These are phyloP conservation scores for Lepus europaeus DNA, from an alignment of 2,113 vertebrate genomes.

Conservation along the genomic window DNA sequence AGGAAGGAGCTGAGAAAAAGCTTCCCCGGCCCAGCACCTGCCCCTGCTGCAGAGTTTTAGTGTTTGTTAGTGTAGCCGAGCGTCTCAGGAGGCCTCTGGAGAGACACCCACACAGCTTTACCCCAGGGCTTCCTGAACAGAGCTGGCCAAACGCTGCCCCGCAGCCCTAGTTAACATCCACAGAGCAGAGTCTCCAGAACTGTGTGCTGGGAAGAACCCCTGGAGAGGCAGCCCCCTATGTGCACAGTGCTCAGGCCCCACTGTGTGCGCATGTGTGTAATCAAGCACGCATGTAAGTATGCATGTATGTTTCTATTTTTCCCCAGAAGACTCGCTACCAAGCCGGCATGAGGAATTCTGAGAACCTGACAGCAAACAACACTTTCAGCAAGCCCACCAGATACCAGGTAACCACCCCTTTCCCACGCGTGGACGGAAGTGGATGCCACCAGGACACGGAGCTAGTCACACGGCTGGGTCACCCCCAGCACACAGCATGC, in stretches of 20 bases:
- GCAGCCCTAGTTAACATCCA: not conserved
- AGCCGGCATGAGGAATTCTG: conserved; percentile 89
- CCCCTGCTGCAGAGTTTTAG: not conserved
- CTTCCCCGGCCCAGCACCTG: not conserved
- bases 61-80: not conserved
- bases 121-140: not conserved
- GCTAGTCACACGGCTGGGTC: not conserved
- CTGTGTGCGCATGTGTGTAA: too few species aligned
- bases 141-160: not conserved
- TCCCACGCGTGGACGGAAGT: not conserved
- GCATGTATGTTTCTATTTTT: conserved; percentile 35
- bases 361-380: conserved; percentile 92
- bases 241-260: not conserved
- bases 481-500: not conserved
- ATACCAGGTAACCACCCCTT: conserved; percentile 92
- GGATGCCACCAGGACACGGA: not conserved
- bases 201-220: not conserved
- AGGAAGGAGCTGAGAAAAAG: not conserved
- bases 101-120: not conserved
- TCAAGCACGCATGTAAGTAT: not conserved
- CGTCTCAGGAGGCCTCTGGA: not conserved
- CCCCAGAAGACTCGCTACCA: conserved; percentile 93
- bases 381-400: conserved; percentile 95
- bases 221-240: not conserved
- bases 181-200: not conserved